Percentiles rank a stretch among this genome's conserved stretches.
These are phyloP conservation scores for Gortyna flavago DNA, from an alignment of 2,888 invertebrate species.

Conservation along the genomic window DNA sequence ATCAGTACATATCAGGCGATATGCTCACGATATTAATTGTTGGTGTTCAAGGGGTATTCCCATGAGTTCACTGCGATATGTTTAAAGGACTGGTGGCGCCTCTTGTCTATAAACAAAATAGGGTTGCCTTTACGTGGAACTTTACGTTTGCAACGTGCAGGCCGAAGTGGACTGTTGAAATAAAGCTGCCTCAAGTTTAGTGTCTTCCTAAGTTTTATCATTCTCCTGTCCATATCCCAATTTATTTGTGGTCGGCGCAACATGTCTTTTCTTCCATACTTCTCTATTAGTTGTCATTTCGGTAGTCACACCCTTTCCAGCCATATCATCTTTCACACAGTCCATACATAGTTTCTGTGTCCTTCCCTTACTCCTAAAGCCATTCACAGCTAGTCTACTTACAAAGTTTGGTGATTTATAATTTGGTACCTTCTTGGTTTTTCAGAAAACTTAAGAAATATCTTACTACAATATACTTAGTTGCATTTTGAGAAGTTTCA, in stretches of 20 bases:
- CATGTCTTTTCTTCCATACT: neutral
- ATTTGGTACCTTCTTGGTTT: neutral
- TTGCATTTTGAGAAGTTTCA: neutral
- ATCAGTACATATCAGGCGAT: conserved; percentile 7
- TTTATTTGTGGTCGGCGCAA: no score
- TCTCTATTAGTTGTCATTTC: neutral
- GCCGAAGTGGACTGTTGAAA: neutral
- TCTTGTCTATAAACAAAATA: conserved; percentile 44
- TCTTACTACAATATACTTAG: neutral
- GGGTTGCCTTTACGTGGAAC: conserved; percentile 34
- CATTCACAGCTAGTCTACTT: neutral
- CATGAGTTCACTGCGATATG: conserved; percentile 63
- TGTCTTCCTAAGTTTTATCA: neutral
- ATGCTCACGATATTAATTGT: conserved; percentile 11
- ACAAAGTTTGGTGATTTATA: neutral
- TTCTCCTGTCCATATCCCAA: neutral
- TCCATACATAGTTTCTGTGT: neutral
- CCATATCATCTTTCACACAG: neutral
- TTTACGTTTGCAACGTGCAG: neutral
- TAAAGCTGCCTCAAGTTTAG: neutral
- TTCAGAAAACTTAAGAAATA: neutral
- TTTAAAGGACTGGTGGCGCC: conserved; percentile 60
- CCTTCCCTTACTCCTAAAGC: neutral
- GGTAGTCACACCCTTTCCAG: neutral
- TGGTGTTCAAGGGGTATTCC: conserved; percentile 68